Evolutionary conservation across 2,797 vertebrate genomes (phyloP), one percentile per base, ranked within the genome.

Genomic region (Presbytis comata): DNA sequence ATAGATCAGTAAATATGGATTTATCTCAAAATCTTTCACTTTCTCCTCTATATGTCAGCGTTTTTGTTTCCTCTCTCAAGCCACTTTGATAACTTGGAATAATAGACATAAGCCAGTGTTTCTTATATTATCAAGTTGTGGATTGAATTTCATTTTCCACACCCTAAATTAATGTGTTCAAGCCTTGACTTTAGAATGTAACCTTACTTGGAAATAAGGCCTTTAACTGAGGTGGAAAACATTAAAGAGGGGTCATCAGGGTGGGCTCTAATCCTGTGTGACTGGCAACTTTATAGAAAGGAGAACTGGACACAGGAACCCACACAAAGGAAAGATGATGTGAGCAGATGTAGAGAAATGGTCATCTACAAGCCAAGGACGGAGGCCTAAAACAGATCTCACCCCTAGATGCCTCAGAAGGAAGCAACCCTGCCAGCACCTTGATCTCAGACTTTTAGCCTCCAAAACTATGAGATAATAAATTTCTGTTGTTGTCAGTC

Each of bases 41-140:
- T 28, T 13, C 44, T 22, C 28, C 22, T 48, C 13, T 36, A 6
- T 21, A 6, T 16, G 8, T 89, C 5, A 36, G 4, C 16, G 12
- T 55, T 50, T 90, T 50, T 82, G 26, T 22, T 53, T 94, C 41
- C 1, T 90, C 30, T 75, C 10, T 76, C 33, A 76, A 86, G 12
- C 22, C 3, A 48, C 7, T 67, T 64, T 79, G 10, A 75, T 86
- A 83, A 79, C 36, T 79, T 93, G 36, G 81, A 90, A 82, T 74
- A 78, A 44, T 16, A 82, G 6, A 17, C 9, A 24, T 30, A 72
- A 89, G 24, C 26, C 44, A 44, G 10, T 21, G 11, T 64, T 81
- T 92, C 46, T 85, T 64, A 1, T 21, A 17, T 50, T 96, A 28
- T 36, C 46, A 70, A 80, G 2, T 91, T 83, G 30, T 48, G 22